phyloP scores from a whole-genome alignment of 2,888 invertebrate species.

The Monoplex corrugatus region DNA sequence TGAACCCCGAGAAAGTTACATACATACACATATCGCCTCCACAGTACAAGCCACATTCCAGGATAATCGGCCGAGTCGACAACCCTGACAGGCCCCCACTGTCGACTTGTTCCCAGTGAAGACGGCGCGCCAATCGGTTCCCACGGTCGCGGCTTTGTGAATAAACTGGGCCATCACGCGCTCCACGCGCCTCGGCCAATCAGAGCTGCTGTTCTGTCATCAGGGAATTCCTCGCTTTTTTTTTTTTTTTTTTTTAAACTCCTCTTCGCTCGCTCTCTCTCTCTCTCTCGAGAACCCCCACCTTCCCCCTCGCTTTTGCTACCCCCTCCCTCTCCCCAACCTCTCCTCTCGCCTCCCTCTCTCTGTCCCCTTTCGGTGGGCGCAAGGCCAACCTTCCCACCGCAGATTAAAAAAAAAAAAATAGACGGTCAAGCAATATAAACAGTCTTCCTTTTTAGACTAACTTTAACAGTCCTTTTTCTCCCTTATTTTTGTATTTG shows the following conservation, averaged over 20 bases:
- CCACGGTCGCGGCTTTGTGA: conserved; percentile 47
- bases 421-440: too few species aligned
- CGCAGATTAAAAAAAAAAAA: background rate
- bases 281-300: too few species aligned
- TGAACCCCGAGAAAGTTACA: background rate
- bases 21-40: background rate
- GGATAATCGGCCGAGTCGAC: background rate
- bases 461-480: too few species aligned
- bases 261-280: conserved; percentile 18
- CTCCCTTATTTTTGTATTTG: too few species aligned
- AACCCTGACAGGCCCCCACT: conserved; percentile 25
- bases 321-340: too few species aligned
- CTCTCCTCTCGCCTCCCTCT: background rate
- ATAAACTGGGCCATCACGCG: conserved; percentile 47
- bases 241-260: background rate
- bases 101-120: background rate
- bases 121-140: conserved; percentile 14
- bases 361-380: conserved; percentile 14
- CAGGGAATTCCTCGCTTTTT: conserved; percentile 42
- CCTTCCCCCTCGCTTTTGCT: too few species aligned
- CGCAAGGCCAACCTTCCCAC: conserved; percentile 27
- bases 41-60: background rate
- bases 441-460: too few species aligned
- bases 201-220: conserved; percentile 30
- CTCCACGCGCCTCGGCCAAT: conserved; percentile 25